A percentile compares a stretch with the other conserved stretches of the same genome.
Evolutionary conservation across 2,888 invertebrate genomes (phyloP).

Genomic region (Marronus borbonicus): DNA sequence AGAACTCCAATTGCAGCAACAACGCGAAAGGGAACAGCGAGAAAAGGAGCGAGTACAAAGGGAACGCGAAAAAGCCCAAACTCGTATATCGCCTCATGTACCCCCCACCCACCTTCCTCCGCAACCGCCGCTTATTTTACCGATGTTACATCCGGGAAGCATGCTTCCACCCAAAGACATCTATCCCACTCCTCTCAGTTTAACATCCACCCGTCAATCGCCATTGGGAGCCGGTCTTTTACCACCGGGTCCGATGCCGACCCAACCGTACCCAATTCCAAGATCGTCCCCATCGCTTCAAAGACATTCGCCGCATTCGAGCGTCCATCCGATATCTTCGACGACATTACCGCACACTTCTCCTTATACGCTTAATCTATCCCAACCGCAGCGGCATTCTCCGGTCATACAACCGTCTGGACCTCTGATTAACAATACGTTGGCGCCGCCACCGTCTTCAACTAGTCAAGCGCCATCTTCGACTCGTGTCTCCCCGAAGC

Average conservation of each 20-base stretch:
- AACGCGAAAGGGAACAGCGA: constrained; percentile 68
- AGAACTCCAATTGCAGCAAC: constrained; percentile 63
- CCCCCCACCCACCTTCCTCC: constrained; percentile 61
- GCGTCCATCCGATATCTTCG: constrained; percentile 60
- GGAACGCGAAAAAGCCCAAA: constrained; percentile 68
- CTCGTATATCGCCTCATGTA: constrained; percentile 68
- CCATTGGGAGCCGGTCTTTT: constrained; percentile 64
- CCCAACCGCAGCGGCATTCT: constrained; percentile 65
- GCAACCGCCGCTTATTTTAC: constrained; percentile 63
- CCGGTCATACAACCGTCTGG: constrained; percentile 70
- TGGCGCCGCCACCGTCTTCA: constrained; percentile 55
- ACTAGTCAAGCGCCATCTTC: constrained; percentile 61
- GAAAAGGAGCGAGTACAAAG: constrained; percentile 73
- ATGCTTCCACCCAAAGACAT: constrained; percentile 65
- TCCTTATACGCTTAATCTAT: constrained; percentile 65
- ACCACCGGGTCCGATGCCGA: constrained; percentile 61
- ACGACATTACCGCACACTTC: constrained; percentile 58
- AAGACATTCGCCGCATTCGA: constrained; percentile 71
- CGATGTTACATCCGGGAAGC: constrained; percentile 65
- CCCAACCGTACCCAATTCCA: constrained; percentile 60
- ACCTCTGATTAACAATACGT: constrained; percentile 65
- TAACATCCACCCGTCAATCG: constrained; percentile 66
- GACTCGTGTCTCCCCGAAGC: constrained; percentile 62
- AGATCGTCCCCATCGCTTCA: constrained; percentile 74
- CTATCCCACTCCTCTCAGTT: constrained; percentile 62